Base-by-base conservation (phyloP, 2,888 invertebrate genomes). In the Tuta absoluta region DNA sequence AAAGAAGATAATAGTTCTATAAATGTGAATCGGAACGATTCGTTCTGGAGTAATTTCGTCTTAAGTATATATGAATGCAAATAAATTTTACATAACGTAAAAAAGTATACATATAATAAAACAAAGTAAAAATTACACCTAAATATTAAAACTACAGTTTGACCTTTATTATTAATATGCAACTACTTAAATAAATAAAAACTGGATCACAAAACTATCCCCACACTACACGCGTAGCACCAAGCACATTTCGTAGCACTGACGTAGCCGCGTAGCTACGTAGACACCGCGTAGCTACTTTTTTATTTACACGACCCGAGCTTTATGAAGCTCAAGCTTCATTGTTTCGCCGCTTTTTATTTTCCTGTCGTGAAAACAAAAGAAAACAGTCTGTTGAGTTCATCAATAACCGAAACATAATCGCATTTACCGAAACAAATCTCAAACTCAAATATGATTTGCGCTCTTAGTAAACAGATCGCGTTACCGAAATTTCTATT, bases 391-490 rank as follows among this genome's bases (percentile, higher is more conserved):
- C 12, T 23, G 14, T 23, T 49, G 21, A 19, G 12, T 23, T 23
- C 14, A 23, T 23, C 23, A 23, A 23, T 23, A 53, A 23, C 23
- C 21, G 23, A 53, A 53, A 53, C 51, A 57, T 10, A 17, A 28
- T 56, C 64, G 56, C 38, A 64, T 65, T 60, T 49, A 65, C 68
- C 53, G 62, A 53, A 53, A 23, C 37, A 67, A 69, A 72, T 68
- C 70, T 68, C 23, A 76, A 78, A 83, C 83, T 78, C 80, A 78
- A 82, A 82, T 80, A 82, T 83, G 89, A 85, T 33, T 28, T 33
- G 33, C 4, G 33, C 4, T 33, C 85, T 88, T 84, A 87, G 83
- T 86, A 85, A 84, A 78, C 74, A 78, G 76, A 80, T 82, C 81
- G 84, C 83, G 86, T 84, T 83, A 81, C 80, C 72, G 75, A 77